phyloP scores from a whole-genome alignment of 2,797 vertebrate genomes.

The Momotus momota region DNA sequence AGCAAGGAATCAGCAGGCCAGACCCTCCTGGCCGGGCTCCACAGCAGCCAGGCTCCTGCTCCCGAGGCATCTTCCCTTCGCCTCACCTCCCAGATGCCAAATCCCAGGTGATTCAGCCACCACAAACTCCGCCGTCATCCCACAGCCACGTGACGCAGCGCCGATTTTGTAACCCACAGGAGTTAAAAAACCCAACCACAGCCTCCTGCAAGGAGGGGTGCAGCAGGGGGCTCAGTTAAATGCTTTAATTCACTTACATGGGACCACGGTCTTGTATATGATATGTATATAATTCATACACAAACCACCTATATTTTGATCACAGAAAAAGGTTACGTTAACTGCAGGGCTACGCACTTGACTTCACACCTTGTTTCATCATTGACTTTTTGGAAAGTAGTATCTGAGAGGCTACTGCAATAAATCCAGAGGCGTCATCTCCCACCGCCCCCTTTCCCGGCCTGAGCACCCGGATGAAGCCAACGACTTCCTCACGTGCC shows the following conservation, averaged over 20 bases:
- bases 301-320: accelerated
- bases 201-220: no score
- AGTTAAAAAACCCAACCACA: background rate
- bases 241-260: background rate
- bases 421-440: accelerated
- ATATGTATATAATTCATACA: accelerated
- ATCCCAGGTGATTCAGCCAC: background rate
- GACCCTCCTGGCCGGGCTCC: background rate
- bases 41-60: background rate
- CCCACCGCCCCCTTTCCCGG: background rate
- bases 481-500: no score
- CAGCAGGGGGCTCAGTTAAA: no score
- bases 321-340: accelerated
- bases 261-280: accelerated
- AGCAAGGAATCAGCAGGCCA: accelerated
- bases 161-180: background rate
- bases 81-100: background rate
- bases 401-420: accelerated
- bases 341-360: accelerated
- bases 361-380: background rate
- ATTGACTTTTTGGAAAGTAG: background rate
- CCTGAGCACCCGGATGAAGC: background rate
- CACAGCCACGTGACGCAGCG: background rate
- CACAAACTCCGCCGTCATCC: background rate
- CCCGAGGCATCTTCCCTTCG: background rate